phyloP scores from a whole-genome alignment of 1,140 invertebrate species.

The Sesamia nonagrioides region DNA sequence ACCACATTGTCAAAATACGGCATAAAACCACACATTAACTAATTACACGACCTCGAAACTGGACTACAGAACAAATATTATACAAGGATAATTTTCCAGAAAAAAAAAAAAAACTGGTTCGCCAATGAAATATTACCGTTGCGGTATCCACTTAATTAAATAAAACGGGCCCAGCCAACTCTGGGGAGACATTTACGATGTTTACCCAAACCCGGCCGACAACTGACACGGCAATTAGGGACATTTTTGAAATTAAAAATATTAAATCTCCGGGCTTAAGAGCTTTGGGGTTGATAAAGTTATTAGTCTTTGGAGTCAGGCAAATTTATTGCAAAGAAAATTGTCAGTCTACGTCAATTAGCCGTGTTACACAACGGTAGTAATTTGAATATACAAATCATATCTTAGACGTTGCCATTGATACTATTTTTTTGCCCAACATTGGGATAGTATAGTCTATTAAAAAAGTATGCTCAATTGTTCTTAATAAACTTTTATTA shows the following conservation, averaged over 20 bases:
- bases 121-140: slow-evolving; percentile 34
- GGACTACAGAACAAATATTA: slow-evolving; percentile 7
- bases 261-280: slow-evolving; percentile 38
- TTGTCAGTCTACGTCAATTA: too few species aligned
- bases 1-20: neutral
- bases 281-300: slow-evolving; percentile 14
- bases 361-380: too few species aligned
- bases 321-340: too few species aligned
- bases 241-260: slow-evolving; percentile 54
- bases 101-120: slow-evolving; percentile 20
- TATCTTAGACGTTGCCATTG: too few species aligned
- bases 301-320: neutral
- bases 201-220: slow-evolving; percentile 49
- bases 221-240: slow-evolving; percentile 52
- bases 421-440: too few species aligned
- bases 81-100: neutral
- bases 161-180: slow-evolving; percentile 39
- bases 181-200: slow-evolving; percentile 50
- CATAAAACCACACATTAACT: slow-evolving; percentile 1
- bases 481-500: too few species aligned
- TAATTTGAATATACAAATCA: too few species aligned
- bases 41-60: neutral
- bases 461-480: too few species aligned
- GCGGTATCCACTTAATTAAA: slow-evolving; percentile 52
- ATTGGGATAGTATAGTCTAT: too few species aligned